Conservation (phyloP, 2,888 invertebrate species). For the Dynastes maya region DNA sequence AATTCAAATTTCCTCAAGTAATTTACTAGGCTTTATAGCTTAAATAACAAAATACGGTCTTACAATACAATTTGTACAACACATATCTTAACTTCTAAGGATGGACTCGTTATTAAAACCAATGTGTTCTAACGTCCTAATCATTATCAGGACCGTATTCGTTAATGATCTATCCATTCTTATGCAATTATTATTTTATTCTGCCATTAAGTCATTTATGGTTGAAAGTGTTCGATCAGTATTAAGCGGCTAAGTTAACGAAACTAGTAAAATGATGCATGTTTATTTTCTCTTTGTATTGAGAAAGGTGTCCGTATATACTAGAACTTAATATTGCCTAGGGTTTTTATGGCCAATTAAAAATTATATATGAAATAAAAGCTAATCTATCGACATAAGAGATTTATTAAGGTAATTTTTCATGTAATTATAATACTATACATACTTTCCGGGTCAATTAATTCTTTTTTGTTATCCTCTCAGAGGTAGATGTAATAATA, state of each 20-base stretch:
- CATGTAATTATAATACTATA: constrained; percentile 34
- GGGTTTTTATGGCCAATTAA: constrained; percentile 35
- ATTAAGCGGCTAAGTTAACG: not conserved
- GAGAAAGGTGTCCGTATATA: not conserved
- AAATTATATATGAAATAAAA: constrained; percentile 34
- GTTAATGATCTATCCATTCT: not conserved
- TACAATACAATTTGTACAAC: no score
- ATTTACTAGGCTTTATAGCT: no score
- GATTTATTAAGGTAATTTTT: constrained; percentile 38
- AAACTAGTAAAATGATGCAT: not conserved
- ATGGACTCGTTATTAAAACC: no score
- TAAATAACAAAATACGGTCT: no score
- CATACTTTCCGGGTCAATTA: constrained; percentile 27
- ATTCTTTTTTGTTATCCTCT: constrained; percentile 32
- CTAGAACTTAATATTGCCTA: not conserved
- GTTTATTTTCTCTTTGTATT: constrained; percentile 3
- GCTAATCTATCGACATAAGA: constrained; percentile 36
- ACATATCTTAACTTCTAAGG: no score
- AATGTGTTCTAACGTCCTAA: no score
- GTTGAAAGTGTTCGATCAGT: not conserved
- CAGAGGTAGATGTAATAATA: constrained; percentile 38
- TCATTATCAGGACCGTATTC: no score
- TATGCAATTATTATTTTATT: not conserved
- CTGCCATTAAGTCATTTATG: not conserved
- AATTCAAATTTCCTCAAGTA: no score